These are phyloP conservation scores for Nomada goodeniana DNA, from an alignment of 2,888 invertebrate genomes.

Conservation along the genomic window DNA sequence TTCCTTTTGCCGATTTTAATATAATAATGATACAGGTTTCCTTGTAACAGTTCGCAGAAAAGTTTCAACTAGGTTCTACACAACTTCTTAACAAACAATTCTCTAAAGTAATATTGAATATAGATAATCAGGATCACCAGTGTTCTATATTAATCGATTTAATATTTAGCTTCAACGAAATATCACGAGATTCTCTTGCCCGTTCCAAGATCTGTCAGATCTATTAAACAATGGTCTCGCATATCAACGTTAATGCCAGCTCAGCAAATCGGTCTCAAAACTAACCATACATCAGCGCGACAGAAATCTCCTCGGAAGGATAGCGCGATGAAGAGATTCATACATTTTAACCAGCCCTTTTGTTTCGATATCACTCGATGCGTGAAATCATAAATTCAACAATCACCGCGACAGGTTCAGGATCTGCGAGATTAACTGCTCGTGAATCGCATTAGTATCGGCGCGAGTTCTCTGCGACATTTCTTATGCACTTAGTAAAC, in stretches of 20 bases:
- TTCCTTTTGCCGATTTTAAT: no score
- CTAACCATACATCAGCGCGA: slow-evolving; percentile 19
- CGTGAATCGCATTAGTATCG: slow-evolving; percentile 29
- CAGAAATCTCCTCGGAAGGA: not conserved
- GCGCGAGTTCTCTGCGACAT: no score
- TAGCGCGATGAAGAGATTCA: slow-evolving; percentile 11
- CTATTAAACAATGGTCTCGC: not conserved
- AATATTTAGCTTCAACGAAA: not conserved
- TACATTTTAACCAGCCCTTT: slow-evolving; percentile 26
- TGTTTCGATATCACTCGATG: slow-evolving; percentile 8
- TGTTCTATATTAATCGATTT: not conserved
- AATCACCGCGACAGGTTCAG: slow-evolving; percentile 5
- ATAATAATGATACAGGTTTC: no score
- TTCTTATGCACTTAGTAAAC: not conserved
- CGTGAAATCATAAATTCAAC: slow-evolving; percentile 25
- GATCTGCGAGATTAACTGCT: slow-evolving; percentile 39
- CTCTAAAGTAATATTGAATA: no score
- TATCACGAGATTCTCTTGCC: no score
- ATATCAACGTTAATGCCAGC: not conserved
- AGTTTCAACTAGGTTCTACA: no score
- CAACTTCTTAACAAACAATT: no score
- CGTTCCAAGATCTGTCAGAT: not conserved
- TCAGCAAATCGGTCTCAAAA: slow-evolving; percentile 11
- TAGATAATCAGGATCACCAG: no score
- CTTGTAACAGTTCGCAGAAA: no score